A percentile compares a stretch with the other conserved stretches of the same genome.
Conservation (phyloP, 2,113 vertebrate genomes). For the Galemys pyrenaicus region DNA sequence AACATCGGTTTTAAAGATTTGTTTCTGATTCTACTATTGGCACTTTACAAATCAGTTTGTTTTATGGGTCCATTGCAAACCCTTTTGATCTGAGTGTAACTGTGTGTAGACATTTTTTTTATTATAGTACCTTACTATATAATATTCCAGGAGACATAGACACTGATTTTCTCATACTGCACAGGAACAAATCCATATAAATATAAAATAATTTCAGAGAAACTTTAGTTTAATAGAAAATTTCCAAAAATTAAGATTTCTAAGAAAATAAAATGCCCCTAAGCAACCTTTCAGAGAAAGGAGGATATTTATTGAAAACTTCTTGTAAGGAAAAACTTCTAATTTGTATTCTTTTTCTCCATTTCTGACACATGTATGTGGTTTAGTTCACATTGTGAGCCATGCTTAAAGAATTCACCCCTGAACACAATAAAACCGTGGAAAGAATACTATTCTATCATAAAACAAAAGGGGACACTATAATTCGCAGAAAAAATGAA, state of each 20-base stretch:
- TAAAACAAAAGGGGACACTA: conserved; percentile 46
- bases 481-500: background rate
- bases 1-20: background rate
- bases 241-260: conserved; percentile 77
- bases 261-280: conserved; percentile 75
- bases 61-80: background rate
- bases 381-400: background rate
- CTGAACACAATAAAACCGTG: background rate
- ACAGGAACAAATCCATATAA: conserved; percentile 37
- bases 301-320: conserved; percentile 33
- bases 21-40: background rate
- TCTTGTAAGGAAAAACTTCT: conserved; percentile 64
- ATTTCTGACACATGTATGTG: conserved; percentile 33
- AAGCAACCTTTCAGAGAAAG: conserved; percentile 68
- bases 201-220: conserved; percentile 37
- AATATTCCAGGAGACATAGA: background rate
- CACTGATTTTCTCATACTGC: conserved; percentile 57
- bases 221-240: conserved; percentile 75
- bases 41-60: conserved; percentile 20
- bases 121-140: background rate
- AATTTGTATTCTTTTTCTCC: conserved; percentile 5
- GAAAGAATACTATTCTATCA: background rate
- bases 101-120: too few relatives aligned
- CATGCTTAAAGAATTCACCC: background rate
- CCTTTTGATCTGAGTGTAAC: conserved; percentile 41